Conservation (phyloP, 1,140 invertebrate genomes). For the Cydia fagiglandana region DNA sequence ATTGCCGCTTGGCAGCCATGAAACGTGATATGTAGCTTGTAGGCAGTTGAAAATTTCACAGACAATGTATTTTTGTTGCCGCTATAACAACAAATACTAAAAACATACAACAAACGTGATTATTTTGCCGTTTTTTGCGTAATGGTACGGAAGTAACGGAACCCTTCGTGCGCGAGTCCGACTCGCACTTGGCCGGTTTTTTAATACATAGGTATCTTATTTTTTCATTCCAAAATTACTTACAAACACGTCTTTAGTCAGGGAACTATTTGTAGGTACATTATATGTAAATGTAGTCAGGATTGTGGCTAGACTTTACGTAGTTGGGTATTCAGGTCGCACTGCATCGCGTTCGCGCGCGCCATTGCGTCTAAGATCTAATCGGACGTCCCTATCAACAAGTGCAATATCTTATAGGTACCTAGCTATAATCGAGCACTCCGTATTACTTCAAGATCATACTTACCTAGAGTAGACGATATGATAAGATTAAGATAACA, state of each 20-base stretch:
- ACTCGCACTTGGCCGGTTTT: too few species aligned
- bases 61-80: too few species aligned
- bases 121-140: too few species aligned
- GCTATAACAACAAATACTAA: too few species aligned
- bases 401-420: conserved; percentile 6
- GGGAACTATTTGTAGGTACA: not conserved
- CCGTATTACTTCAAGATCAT: not conserved
- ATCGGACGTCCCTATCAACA: not conserved
- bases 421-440: conserved; percentile 3
- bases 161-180: too few species aligned
- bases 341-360: not conserved
- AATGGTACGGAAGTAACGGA: too few species aligned
- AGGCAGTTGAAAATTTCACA: too few species aligned
- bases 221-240: too few species aligned
- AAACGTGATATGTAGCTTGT: too few species aligned
- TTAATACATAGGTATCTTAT: too few species aligned
- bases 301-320: not conserved
- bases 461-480: not conserved
- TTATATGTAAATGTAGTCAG: not conserved
- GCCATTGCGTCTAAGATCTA: conserved; percentile 9
- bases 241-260: not conserved
- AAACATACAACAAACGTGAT: too few species aligned
- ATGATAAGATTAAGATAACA: not conserved
- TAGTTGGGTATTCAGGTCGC: conserved; percentile 10
- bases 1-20: too few species aligned